Base-by-base conservation (phyloP, 2,888 invertebrate species). In the Tethea ocularis region DNA sequence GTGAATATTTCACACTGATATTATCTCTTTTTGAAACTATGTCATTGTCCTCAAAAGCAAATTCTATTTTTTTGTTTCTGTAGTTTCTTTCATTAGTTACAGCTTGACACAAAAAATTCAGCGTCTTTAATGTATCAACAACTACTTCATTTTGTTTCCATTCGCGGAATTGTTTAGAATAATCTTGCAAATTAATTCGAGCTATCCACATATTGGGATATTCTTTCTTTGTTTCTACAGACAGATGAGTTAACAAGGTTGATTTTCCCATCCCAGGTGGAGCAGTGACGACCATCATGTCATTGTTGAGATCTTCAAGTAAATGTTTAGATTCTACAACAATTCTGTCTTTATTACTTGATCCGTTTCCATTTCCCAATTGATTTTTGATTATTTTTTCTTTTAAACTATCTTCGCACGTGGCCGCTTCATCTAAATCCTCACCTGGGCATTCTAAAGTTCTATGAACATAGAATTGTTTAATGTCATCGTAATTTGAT, bases 251-350 rank as follows among this genome's bases (percentile, higher is more conserved):
- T 1, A 72, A 61, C 8, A 72, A 24, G 23, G 63, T 71, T 22
- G 72, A 69, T 41, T 72, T 72, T 0, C 72, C 72, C 73, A 71
- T 73, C 0, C 73, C 73, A 0, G 71, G 67, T 1, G 22, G 33
- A 11, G 54, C 54, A 15, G 36, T 54, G 33, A 54, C 13, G 20
- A 54, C 22, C 6, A 36, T 22, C 17, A 33, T 22, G 13, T 54
- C 20, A 46, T 20, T 20, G 1, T 46, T 46, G 20, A 46, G 2
- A n/a, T 0, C 38, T 38, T n/a, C 6, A n/a, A 38, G 38, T n/a
- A n/a, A 38, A 38, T 38, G 4, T 38, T 33, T 33, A 33, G 33
- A 13, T 2, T 33, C 33, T 2, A 33, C 3, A 33, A 13, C 0
- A 33, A 33, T 33, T 33, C 13, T 33, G 13, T 13, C 33, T 13